Base-by-base conservation (phyloP, 2,797 vertebrate species). In the Threskiornis aethiopicus region DNA sequence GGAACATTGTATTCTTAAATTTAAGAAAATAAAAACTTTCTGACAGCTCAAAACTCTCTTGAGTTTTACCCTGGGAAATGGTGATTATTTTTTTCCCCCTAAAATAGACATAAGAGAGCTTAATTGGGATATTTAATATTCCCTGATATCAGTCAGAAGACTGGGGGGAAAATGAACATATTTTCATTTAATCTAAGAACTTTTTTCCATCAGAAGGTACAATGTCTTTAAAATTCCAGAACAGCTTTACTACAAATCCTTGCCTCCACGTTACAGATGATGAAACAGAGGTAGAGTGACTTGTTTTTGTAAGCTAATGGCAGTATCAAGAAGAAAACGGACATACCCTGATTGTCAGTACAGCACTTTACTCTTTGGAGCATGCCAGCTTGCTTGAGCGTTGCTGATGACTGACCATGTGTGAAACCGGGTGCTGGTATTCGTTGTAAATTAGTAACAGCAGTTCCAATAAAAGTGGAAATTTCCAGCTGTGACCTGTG, bases 361-460 rank as follows among this genome's bases (percentile, higher is more conserved):
- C 13, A 80, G 70, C 28, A 20, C 37, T 52, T 76, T 6, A 16
- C 18, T 69, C 70, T 76, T 35, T 49, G 51, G 28, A 73, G 28
- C 39, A 5, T 47, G 35, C 49, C 33, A 59, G 0, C 67, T 83
- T 69, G 69, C 37, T 66, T 76, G 55, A 79, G 28, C 4, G 0
- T 59, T 89, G 75, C 59, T 87, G 65, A n/a, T 64, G 52, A n/a
- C 73, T 91, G 85, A 37, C 79, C 85, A 65, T 76, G 54, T 88
- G 62, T 93, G 73, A 91, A 95, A 73, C 47, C 25, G 66, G 59
- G 29, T 92, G 41, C 52, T 91, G 59, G 21, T 61, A 11, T 54
- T 87, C 83, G n/a, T 14, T 90, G 83, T 90, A 66, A 88, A 76
- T 79, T 44, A 93, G 76, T 90, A 91, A 89, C 76, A 54, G 25